A percentile compares a stretch with the other conserved stretches of the same genome.
These are phyloP conservation scores for Amphiprion percula DNA, from an alignment of 2,113 vertebrate genomes.

Conservation along the genomic window DNA sequence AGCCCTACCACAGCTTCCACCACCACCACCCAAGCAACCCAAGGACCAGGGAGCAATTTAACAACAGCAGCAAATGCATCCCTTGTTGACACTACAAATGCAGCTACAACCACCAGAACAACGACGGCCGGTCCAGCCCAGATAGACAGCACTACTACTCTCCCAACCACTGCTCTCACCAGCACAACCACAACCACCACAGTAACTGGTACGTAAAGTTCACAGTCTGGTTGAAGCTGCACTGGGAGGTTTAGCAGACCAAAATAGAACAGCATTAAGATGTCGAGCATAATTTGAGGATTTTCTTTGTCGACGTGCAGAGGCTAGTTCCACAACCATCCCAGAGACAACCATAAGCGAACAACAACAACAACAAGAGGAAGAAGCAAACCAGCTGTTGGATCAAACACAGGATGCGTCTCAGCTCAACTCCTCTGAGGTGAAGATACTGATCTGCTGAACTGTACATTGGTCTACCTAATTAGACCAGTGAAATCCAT, in stretches of 20 bases:
- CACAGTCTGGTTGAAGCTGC: background rate
- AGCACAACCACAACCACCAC: background rate
- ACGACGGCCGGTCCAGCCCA: background rate
- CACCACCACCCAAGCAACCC: background rate
- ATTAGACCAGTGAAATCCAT: no score
- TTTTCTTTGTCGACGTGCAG: conserved; percentile 2
- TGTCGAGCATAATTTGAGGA: background rate
- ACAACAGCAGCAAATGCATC: background rate
- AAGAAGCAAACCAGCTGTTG: conserved; percentile 55
- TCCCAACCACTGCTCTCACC: background rate
- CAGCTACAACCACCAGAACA: background rate
- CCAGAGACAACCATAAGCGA: conserved; percentile 7
- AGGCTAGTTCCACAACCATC: background rate
- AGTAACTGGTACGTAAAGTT: conserved; percentile 35
- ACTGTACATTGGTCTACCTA: no score
- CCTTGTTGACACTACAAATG: background rate
- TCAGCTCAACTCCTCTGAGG: conserved; percentile 76
- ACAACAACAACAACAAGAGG: conserved; percentile 7
- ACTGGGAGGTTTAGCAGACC: background rate
- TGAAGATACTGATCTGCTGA: conserved; percentile 14
- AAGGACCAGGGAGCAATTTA: background rate
- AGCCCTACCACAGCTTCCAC: conserved; percentile 2
- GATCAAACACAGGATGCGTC: conserved; percentile 55
- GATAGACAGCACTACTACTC: conserved; percentile 6
- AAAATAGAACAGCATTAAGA: background rate